phyloP scores from a whole-genome alignment of 2,113 vertebrate genomes.

The Probosciger aterrimus region DNA sequence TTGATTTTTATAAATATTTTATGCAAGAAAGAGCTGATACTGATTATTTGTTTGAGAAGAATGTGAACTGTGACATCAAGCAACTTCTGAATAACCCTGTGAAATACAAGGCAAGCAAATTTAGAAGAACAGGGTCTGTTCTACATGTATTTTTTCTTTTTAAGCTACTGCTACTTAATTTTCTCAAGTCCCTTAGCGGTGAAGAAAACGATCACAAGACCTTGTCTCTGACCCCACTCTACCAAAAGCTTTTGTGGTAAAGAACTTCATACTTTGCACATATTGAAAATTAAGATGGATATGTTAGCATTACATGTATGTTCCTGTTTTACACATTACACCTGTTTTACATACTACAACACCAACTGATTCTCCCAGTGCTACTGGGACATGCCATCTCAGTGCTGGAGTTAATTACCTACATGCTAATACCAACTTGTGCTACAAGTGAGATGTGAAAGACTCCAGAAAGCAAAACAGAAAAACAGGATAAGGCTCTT shows the following conservation, averaged over 20 bases:
- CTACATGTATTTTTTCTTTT: not conserved
- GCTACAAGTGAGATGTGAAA: not conserved
- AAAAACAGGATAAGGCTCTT: not conserved
- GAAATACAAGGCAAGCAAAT: not conserved
- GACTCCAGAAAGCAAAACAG: not conserved
- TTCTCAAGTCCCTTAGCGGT: not conserved
- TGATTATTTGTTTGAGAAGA: not conserved
- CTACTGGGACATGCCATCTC: not conserved
- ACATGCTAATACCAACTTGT: not conserved
- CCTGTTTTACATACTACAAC: not conserved
- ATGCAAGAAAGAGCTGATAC: not conserved
- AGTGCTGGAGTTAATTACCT: not conserved
- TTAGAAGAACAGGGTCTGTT: not conserved
- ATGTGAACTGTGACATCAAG: not conserved
- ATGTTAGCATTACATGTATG: not conserved
- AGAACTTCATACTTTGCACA: not conserved
- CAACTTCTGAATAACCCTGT: not conserved
- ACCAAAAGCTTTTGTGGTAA: not conserved
- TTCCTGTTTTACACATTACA: not conserved
- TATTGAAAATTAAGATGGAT: not conserved
- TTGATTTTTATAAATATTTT: not conserved
- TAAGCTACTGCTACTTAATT: not conserved
- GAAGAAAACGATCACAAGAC: not conserved
- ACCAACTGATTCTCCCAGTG: not conserved
- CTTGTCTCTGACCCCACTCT: not conserved